Evolutionary conservation across 1,140 invertebrate genomes (phyloP).

Genomic region (Aleiodes sp.): DNA sequence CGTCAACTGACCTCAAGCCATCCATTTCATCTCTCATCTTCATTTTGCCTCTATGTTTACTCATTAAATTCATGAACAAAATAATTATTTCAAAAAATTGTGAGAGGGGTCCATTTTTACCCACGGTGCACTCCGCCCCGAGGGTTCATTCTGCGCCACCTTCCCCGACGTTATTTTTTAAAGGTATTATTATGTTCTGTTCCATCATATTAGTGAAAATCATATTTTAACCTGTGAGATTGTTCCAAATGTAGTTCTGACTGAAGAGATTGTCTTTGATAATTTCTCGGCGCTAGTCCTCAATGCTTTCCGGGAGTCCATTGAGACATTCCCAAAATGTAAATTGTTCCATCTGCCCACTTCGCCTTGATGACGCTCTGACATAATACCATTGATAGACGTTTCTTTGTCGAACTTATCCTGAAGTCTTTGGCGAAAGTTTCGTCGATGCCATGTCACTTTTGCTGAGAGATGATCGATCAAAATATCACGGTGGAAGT

Average conservation of each 20-base stretch:
- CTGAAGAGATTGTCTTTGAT: constrained; percentile 69
- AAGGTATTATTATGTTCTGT: constrained; percentile 8
- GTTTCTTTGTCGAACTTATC: constrained; percentile 65
- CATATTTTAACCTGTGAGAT: constrained; percentile 67
- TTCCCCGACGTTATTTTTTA: too few species aligned
- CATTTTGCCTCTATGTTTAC: too few species aligned
- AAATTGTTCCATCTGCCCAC: constrained; percentile 60
- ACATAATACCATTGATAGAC: too few species aligned
- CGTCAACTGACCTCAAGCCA: too few species aligned
- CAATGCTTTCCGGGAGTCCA: constrained; percentile 63
- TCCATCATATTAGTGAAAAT: background rate
- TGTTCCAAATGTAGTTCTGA: constrained; percentile 68
- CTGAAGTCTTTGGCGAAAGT: constrained; percentile 57
- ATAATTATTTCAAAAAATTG: too few species aligned
- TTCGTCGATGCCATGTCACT: constrained; percentile 38
- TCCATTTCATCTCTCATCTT: too few species aligned
- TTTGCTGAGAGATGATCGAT: constrained; percentile 42
- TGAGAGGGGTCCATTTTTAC: too few species aligned
- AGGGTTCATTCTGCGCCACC: too few species aligned
- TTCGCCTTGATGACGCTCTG: too few species aligned
- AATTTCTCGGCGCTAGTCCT: constrained; percentile 68
- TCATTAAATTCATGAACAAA: too few species aligned
- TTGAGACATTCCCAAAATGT: constrained; percentile 55
- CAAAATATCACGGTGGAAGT: constrained; percentile 59
- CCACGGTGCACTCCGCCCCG: too few species aligned